Evolutionary conservation across 1,140 invertebrate genomes (phyloP).

Genomic region (Microplitis demolitor): DNA sequence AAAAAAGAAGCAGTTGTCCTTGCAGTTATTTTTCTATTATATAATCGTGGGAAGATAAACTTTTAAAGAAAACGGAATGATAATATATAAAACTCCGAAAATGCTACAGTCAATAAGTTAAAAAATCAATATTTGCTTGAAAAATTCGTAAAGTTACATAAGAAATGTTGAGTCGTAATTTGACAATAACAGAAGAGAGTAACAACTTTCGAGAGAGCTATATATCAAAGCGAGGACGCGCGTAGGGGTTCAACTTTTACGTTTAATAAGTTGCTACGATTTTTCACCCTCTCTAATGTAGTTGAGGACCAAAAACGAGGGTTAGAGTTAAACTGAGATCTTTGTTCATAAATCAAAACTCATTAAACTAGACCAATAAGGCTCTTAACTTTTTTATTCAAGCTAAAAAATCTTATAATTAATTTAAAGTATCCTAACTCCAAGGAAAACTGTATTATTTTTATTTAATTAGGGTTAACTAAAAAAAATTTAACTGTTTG

Average conservation of each 20-base stretch:
- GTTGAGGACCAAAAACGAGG: neutral
- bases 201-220: conserved; percentile 26
- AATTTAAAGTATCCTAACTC: too few species aligned
- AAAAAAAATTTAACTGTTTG: too few species aligned
- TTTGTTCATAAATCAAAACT: neutral
- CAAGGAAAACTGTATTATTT: too few species aligned
- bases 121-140: neutral
- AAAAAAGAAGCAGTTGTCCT: too few species aligned
- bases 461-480: too few species aligned
- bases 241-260: conserved; percentile 46
- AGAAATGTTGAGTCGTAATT: conserved; percentile 41
- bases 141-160: conserved; percentile 26
- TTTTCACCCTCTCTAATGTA: conserved; percentile 45
- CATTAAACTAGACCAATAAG: neutral
- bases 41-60: too few species aligned
- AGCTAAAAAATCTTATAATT: too few species aligned
- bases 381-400: too few species aligned
- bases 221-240: conserved; percentile 38
- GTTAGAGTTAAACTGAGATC: neutral
- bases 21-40: too few species aligned
- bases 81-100: neutral
- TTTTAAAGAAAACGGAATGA: neutral
- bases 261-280: conserved; percentile 57
- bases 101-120: neutral
- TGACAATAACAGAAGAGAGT: conserved; percentile 41